Percentiles rank a stretch among this genome's conserved stretches.
Evolutionary conservation across 2,797 vertebrate genomes (phyloP).

Genomic region (Pogonophryne albipinna): DNA sequence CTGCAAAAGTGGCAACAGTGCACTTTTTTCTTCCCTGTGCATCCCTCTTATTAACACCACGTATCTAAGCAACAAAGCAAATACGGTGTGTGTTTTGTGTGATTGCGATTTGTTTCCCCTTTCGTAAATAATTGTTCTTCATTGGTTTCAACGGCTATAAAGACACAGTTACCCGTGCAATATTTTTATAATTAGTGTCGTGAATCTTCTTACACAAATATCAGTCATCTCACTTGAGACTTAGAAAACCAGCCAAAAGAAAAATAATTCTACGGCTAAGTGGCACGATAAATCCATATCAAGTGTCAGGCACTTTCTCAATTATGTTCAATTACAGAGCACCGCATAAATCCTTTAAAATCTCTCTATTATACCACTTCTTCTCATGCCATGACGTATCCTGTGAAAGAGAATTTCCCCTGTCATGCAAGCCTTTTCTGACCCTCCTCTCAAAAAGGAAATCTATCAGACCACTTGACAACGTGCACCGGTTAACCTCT

Average conservation of each 20-base stretch:
- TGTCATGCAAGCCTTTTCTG: not conserved
- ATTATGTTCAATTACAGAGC: slow-evolving; percentile 61
- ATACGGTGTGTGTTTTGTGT: slow-evolving; percentile 66
- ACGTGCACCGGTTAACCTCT: slow-evolving; percentile 31
- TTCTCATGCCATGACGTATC: slow-evolving; percentile 26
- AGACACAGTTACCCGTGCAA: slow-evolving; percentile 53
- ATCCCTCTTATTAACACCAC: slow-evolving; percentile 69
- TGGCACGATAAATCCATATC: slow-evolving; percentile 64
- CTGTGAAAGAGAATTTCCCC: slow-evolving; percentile 14
- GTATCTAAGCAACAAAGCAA: slow-evolving; percentile 83
- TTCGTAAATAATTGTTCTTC: slow-evolving; percentile 67
- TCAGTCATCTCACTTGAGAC: slow-evolving; percentile 56
- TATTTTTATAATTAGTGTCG: slow-evolving; percentile 52
- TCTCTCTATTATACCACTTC: slow-evolving; percentile 37
- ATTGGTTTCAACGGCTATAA: slow-evolving; percentile 66
- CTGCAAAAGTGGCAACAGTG: slow-evolving; percentile 74
- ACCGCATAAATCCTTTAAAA: slow-evolving; percentile 50
- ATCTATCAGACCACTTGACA: slow-evolving; percentile 34
- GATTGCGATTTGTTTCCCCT: slow-evolving; percentile 53
- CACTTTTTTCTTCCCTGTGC: slow-evolving; percentile 65
- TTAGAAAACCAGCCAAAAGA: slow-evolving; percentile 47
- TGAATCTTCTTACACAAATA: slow-evolving; percentile 52
- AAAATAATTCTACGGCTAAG: slow-evolving; percentile 50
- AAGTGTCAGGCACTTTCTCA: slow-evolving; percentile 60
- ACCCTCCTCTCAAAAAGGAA: slow-evolving; percentile 5